Evolutionary conservation across 23 tunicate species (phyloP), one percentile per base, ranked within the genome.

Genomic region (Aplidium turbinatum): DNA sequence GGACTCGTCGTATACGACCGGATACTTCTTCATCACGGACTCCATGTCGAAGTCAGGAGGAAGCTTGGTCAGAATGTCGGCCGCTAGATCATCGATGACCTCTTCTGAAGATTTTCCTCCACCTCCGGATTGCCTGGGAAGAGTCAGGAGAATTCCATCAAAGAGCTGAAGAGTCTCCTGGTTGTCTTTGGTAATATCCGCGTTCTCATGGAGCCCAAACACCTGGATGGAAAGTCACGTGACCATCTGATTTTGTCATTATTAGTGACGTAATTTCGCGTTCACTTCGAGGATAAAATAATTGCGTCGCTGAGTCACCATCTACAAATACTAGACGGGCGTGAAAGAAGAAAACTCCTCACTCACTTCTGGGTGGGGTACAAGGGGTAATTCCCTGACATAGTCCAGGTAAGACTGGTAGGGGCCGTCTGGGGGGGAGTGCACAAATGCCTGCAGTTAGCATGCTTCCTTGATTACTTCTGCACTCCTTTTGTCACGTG

Each of bases 151-250:
- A 34, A 94, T 82, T 6, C 94, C 87, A 52, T 94, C 99, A 30
- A 94, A 87, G 0, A 94, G 90, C 68, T 94, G 92, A 18, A 31
- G 79, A 3, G 99, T 94, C 47, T 94, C 99, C 24, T 82, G 81
- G 63, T 94, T 82, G 79, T 94, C 94, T 55, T 87, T 86, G 64
- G 99, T 81, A 56, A 94, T 94, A 75, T 94, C 99, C 2, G 99
- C 99, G 48, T 94, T 94, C 71, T 87, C 95, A 66, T 94, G 99
- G 6, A 94, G 85, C 23, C 99, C 99, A 52, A 94, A 94, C 23
- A 94, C 99, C 97, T 91, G 46, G 48, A 24, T 11, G 48, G 38
- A 28, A 61, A 32, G n/a, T n/a, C n/a, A n/a, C n/a, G n/a, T n/a
- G n/a, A n/a, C n/a, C n/a, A n/a, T n/a, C n/a, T n/a, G n/a, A n/a